Evolutionary conservation across 2,888 invertebrate genomes (phyloP).

Genomic region (Ormyrus rosae): DNA sequence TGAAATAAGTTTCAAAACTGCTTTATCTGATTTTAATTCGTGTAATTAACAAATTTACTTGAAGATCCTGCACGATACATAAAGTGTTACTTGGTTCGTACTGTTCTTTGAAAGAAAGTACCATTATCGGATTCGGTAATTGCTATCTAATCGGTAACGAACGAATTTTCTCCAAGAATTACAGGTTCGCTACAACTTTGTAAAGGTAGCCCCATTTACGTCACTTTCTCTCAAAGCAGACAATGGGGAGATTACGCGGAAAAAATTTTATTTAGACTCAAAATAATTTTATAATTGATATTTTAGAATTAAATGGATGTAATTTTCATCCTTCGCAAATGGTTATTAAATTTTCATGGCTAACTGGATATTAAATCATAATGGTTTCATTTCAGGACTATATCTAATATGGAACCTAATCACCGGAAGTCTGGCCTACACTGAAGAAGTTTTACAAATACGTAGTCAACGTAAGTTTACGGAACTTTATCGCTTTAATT

Average conservation of each 20-base stretch:
- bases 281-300: constrained; percentile 2
- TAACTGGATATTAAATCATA: too few species aligned
- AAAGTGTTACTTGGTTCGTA: neutral
- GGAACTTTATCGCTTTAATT: constrained; percentile 8
- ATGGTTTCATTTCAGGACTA: constrained; percentile 64
- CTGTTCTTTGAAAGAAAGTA: neutral
- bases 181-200: neutral
- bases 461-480: constrained; percentile 66
- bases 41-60: constrained; percentile 9
- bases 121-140: constrained; percentile 17
- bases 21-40: constrained; percentile 27
- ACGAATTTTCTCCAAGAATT: constrained; percentile 26
- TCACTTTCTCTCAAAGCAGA: constrained; percentile 32
- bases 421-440: constrained; percentile 63
- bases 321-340: neutral
- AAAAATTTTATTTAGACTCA: neutral
- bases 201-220: constrained; percentile 2
- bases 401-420: constrained; percentile 66
- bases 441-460: constrained; percentile 65
- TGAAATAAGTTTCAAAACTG: constrained; percentile 27
- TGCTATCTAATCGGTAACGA: constrained; percentile 17
- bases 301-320: neutral
- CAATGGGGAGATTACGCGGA: constrained; percentile 2
- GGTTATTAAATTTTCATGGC: too few species aligned
- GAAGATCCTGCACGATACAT: constrained; percentile 20